A percentile compares a stretch with the other conserved stretches of the same genome.
Evolutionary conservation across 2,797 vertebrate species (phyloP).

Genomic region (Eutrigla gurnardus): DNA sequence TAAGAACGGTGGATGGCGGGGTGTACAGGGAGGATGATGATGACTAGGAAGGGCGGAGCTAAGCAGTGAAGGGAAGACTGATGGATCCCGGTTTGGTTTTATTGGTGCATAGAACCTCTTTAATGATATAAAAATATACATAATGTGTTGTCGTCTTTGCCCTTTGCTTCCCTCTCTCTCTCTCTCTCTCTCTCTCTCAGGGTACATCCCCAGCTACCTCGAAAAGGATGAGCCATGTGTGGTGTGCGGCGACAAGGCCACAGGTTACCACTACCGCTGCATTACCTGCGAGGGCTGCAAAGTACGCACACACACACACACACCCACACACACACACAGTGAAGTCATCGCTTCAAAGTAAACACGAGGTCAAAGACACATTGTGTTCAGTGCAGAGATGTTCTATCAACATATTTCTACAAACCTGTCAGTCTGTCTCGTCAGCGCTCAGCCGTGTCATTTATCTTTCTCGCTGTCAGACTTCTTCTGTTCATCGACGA

Average conservation of each 20-base stretch:
- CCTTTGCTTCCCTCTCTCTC: slow-evolving; percentile 16
- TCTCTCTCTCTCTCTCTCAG: slow-evolving; percentile 63
- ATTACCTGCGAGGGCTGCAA: slow-evolving; percentile 99
- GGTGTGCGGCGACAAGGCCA: slow-evolving; percentile 98
- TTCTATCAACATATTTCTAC: slow-evolving; percentile 13
- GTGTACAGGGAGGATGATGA: background rate
- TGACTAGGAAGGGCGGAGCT: background rate
- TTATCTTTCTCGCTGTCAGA: slow-evolving; percentile 24
- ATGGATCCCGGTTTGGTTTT: no score
- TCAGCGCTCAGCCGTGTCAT: slow-evolving; percentile 10
- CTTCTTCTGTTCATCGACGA: background rate
- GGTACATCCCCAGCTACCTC: slow-evolving; percentile 99
- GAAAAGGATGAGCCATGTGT: slow-evolving; percentile 99
- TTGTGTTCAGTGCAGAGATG: background rate
- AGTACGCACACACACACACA: slow-evolving; percentile 79
- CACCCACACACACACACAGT: slow-evolving; percentile 1
- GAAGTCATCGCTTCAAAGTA: background rate
- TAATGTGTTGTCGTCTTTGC: background rate
- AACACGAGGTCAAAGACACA: background rate
- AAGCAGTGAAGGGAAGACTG: slow-evolving; percentile 2
- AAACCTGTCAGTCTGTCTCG: slow-evolving; percentile 22
- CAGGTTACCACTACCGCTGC: slow-evolving; percentile 98
- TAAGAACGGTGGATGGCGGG: background rate
- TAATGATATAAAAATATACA: background rate
- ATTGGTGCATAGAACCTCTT: background rate